Percentiles rank a stretch among this genome's conserved stretches.
Conservation (phyloP, 1,140 invertebrate species). For the Drosophila ironensis region DNA sequence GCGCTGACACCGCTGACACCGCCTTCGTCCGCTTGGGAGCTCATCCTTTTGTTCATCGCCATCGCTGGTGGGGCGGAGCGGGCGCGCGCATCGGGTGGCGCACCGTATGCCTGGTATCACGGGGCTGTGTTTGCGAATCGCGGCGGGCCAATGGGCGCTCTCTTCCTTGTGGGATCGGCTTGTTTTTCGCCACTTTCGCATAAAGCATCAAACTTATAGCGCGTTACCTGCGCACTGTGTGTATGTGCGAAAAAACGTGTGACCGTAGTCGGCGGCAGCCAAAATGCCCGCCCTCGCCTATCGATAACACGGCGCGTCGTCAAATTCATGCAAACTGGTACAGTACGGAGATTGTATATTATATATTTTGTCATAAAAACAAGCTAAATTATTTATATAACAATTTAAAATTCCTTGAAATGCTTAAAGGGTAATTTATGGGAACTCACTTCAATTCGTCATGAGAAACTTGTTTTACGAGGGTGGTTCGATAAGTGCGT, state of each 20-base stretch:
- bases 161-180: not conserved
- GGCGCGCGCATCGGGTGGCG: too few species aligned
- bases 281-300: slow-evolving; percentile 1
- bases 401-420: too few species aligned
- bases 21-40: slow-evolving; percentile 12
- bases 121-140: not conserved
- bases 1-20: too few species aligned
- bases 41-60: slow-evolving; percentile 43
- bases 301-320: slow-evolving; percentile 20
- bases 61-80: too few species aligned
- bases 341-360: too few species aligned
- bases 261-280: not conserved
- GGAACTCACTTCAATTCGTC: not conserved
- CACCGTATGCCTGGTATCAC: too few species aligned
- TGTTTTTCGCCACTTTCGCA: slow-evolving; percentile 2
- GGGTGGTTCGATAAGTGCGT: too few species aligned
- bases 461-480: too few species aligned
- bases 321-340: too few species aligned
- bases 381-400: not conserved
- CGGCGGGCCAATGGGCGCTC: not conserved
- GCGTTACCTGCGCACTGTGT: not conserved
- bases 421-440: not conserved
- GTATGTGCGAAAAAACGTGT: not conserved
- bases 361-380: too few species aligned
- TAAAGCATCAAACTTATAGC: slow-evolving; percentile 6